phyloP scores from a whole-genome alignment of 2,113 vertebrate species.

The Columba livia region DNA sequence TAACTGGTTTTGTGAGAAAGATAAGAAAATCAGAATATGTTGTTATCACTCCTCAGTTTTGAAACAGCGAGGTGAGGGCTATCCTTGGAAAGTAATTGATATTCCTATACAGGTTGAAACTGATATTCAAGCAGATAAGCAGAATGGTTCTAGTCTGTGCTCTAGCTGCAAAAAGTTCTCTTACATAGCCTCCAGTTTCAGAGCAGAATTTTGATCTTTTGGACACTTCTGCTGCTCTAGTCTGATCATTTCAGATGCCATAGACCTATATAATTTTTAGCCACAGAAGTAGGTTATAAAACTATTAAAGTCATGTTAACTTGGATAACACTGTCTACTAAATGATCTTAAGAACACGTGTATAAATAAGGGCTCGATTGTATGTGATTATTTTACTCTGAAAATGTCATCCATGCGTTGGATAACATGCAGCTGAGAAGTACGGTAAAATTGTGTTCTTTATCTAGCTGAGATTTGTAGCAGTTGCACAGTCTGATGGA shows the following conservation, averaged over 20 bases:
- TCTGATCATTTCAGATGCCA: neutral
- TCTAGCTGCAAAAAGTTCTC: neutral
- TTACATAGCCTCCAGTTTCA: neutral
- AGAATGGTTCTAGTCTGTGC: neutral
- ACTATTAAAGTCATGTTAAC: neutral
- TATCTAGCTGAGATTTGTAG: neutral
- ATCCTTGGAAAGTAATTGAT: slow-evolving; percentile 41
- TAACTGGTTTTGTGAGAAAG: neutral
- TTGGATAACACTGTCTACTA: neutral
- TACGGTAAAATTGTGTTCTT: neutral
- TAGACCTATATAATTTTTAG: neutral
- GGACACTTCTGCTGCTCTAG: neutral
- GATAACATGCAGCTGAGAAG: neutral
- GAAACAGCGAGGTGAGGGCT: slow-evolving; percentile 23
- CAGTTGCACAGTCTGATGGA: neutral
- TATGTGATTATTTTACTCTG: neutral
- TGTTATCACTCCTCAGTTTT: slow-evolving; percentile 8
- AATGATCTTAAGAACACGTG: neutral
- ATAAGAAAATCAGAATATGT: slow-evolving; percentile 30
- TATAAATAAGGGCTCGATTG: neutral
- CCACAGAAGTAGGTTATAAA: neutral
- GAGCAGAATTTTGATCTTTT: neutral
- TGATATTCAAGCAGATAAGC: slow-evolving; percentile 26
- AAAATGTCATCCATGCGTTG: neutral
- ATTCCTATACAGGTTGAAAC: slow-evolving; percentile 51